Evolutionary conservation across 1,140 invertebrate genomes (phyloP).

Genomic region (Drosophila fuyamai): DNA sequence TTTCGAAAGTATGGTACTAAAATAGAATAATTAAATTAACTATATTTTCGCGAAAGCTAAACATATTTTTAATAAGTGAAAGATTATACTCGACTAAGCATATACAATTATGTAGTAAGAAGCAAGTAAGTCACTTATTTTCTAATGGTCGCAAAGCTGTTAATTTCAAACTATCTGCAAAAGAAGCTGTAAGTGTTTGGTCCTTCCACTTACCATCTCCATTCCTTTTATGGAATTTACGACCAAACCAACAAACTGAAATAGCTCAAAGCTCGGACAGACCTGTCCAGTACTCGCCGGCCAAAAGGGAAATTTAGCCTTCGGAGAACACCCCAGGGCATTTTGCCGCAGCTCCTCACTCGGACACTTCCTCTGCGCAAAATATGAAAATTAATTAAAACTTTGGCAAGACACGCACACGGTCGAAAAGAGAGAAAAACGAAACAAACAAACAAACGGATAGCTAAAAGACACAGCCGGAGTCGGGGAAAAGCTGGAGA

Average conservation of each 20-base stretch:
- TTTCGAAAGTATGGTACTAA: too few species aligned
- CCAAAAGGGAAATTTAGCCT: conserved; percentile 39
- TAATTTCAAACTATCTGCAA: neutral
- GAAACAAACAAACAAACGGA: conserved; percentile 32
- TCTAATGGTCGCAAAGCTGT: neutral
- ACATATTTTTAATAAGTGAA: too few species aligned
- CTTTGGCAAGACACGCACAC: conserved; percentile 58
- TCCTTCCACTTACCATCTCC: too few species aligned
- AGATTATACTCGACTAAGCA: too few species aligned
- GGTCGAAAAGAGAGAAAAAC: conserved; percentile 37
- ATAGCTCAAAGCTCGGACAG: conserved; percentile 28
- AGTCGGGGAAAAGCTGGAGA: conserved; percentile 26
- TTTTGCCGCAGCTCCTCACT: conserved; percentile 27
- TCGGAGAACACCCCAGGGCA: conserved; percentile 17
- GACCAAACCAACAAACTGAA: conserved; percentile 25
- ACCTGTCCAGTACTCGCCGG: conserved; percentile 23
- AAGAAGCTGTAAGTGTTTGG: conserved; percentile 1
- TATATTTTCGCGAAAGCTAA: too few species aligned
- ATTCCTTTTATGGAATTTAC: conserved; percentile 18
- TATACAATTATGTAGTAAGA: too few species aligned
- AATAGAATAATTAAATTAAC: neutral
- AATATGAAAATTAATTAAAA: conserved; percentile 84
- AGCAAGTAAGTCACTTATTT: too few species aligned
- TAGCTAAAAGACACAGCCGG: conserved; percentile 30
- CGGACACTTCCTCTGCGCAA: conserved; percentile 58